Evolutionary conservation across 2,113 vertebrate genomes (phyloP), one percentile per base, ranked within the genome.

Genomic region (Halcyon malimbica): DNA sequence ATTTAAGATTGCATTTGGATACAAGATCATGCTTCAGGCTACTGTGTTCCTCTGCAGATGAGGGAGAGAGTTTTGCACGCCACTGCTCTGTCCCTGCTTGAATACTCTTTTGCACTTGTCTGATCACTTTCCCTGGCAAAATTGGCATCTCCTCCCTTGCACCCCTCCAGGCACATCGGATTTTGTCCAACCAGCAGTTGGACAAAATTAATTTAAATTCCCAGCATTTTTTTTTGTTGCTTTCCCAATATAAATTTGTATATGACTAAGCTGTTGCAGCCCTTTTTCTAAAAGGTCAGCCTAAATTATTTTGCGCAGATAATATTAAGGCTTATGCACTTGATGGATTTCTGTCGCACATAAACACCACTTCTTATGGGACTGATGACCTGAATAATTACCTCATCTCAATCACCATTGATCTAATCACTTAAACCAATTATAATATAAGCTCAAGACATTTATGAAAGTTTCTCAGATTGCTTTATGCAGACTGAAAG

Each of bases 251-350:
- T 37, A 70, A 64, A 78, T 60, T 37, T 69, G 17, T 33, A 17
- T 31, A 53, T 74, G 64, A 70, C 54, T 82, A 33, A 70, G 37
- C 68, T 37, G 65, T 37, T 75, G 54, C 33, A 46, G 18, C 37
- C 76, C 67, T 82, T 60, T 74, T 50, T 89, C 70, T 74, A 48
- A 95, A 97, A 94, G 92, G 87, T 88, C 93, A 81, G 28, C 75
- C 37, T 85, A 44, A 90, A 89, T 89, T 92, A 85, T 90, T 73
- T 88, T 84, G 46, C 37, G 31, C 63, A 67, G 75, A 68, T 93
- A 68, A 31, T 71, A 76, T 87, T 71, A n/a, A 80, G n/a, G 50
- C 56, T 77, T 78, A 75, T 76, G 53, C 48, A 77, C 90, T 83
- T 62, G 85, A 93, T 83, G 87, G 93, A 59, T 87, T 92, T 90